Base-by-base conservation (phyloP, 2,113 vertebrate genomes). In the Brachionichthys hirsutus region DNA sequence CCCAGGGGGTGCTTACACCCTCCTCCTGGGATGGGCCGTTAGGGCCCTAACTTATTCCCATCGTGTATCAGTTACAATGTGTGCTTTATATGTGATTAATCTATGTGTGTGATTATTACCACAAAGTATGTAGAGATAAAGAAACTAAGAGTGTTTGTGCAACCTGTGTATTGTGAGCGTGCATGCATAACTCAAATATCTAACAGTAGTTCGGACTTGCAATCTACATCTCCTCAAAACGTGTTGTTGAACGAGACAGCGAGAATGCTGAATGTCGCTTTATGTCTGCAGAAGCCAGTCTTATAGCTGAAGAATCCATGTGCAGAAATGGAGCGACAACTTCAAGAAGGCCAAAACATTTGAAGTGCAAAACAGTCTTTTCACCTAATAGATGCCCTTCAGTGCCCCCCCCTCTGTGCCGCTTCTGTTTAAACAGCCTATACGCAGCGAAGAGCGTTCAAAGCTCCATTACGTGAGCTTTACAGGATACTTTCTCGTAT, bases 341-440 rank as follows among this genome's bases (percentile, higher is more conserved):
- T 16, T 16, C 16, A 38, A n/a, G 9, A 43, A 18, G 13, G 17
- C 2, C 1, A 1, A 67, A 42, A 18, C 14, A 16, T n/a, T n/a
- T n/a, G n/a, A n/a, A n/a, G n/a, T n/a, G n/a, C n/a, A n/a, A n/a
- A n/a, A n/a, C n/a, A n/a, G n/a, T n/a, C 50, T 6, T 43, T 51
- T 52, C 53, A 16, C n/a, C 55, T 61, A 45, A 62, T 52, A 50
- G 53, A 73, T 50, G 14, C 18, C 16, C 53, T 46, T 19, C 19
- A n/a, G 24, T 51, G 41, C 22, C 17, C 11, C 20, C 66, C 59
- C 54, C 61, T 52, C 10, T 24, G 36, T 47, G 43, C 47, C 15
- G 19, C 42, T 20, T 50, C 60, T 50, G 49, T 54, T 75, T 56
- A 15, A 67, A 60, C 60, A 36, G 65, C 53, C 48, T 9, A 12